A percentile compares a stretch with the other conserved stretches of the same genome.
These are phyloP conservation scores for Hestina assimilis DNA, from an alignment of 1,140 invertebrate genomes.

Conservation along the genomic window DNA sequence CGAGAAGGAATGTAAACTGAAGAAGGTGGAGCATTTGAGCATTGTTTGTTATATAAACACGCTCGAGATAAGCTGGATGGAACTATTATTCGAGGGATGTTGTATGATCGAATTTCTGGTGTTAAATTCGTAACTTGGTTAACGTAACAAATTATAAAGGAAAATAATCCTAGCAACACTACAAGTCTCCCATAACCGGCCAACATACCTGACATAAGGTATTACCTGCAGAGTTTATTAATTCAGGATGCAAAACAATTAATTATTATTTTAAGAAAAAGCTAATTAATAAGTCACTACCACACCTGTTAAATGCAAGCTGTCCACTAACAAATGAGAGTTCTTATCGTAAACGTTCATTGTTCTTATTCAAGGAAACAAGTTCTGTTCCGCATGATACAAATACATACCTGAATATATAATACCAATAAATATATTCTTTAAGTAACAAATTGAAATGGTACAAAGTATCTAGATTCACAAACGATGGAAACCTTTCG, in stretches of 20 bases:
- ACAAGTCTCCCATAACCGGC: neutral
- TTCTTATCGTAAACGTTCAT: slow-evolving; percentile 31
- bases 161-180: neutral
- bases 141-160: neutral
- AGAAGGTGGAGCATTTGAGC: neutral
- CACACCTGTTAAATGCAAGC: neutral
- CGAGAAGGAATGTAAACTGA: too few relatives aligned
- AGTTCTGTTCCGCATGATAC: slow-evolving; percentile 38
- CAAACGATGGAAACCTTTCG: too few relatives aligned
- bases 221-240: neutral
- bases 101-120: neutral
- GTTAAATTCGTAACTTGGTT: neutral
- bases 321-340: slow-evolving; percentile 21
- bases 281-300: too few relatives aligned
- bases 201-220: neutral
- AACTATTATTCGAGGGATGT: neutral
- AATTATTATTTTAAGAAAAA: too few relatives aligned
- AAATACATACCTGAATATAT: slow-evolving; percentile 37
- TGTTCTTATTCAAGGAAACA: slow-evolving; percentile 34
- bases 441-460: slow-evolving; percentile 18
- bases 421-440: neutral
- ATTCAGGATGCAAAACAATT: neutral
- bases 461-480: too few relatives aligned
- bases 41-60: neutral
- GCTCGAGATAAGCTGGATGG: neutral